A percentile compares a stretch with the other conserved stretches of the same genome.
phyloP scores from a whole-genome alignment of 2,113 vertebrate species.

The Aptenodytes forsteri region DNA sequence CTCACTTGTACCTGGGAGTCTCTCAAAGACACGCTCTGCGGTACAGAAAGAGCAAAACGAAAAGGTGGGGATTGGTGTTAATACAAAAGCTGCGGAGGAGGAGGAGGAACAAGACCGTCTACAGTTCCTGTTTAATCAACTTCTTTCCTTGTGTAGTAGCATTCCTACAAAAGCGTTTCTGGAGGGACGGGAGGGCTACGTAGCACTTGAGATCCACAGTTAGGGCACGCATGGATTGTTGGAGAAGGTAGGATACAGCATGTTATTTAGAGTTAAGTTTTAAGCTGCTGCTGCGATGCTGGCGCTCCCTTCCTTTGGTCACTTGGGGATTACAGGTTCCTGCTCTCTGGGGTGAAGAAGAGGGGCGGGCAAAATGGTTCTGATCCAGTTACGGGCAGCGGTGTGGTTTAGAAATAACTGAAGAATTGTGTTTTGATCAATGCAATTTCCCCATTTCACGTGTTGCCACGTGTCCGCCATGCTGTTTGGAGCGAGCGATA shows the following conservation, averaged over 20 bases:
- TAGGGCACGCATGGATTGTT: accelerated
- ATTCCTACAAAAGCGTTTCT: not conserved
- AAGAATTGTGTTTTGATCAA: not conserved
- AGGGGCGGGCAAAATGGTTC: not conserved
- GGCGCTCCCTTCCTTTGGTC: not conserved
- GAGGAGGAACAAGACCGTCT: not conserved
- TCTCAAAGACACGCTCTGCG: not conserved
- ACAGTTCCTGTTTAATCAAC: not conserved
- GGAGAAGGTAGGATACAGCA: not conserved
- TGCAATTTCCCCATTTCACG: not conserved
- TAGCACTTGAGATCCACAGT: not conserved
- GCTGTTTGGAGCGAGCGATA: not conserved
- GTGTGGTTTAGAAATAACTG: not conserved
- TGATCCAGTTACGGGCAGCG: not conserved
- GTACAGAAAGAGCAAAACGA: not conserved
- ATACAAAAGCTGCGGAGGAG: not conserved
- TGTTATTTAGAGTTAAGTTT: not conserved
- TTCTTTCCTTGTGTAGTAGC: not conserved
- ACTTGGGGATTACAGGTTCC: not conserved
- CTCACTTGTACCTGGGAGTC: not conserved
- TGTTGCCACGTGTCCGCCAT: accelerated
- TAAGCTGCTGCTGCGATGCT: not conserved
- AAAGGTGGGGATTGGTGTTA: not conserved
- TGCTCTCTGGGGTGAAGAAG: not conserved
- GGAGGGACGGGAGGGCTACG: not conserved